Percentiles rank a stretch among this genome's conserved stretches.
phyloP scores from a whole-genome alignment of 2,797 vertebrate species.

The Oryzias sinensis region DNA sequence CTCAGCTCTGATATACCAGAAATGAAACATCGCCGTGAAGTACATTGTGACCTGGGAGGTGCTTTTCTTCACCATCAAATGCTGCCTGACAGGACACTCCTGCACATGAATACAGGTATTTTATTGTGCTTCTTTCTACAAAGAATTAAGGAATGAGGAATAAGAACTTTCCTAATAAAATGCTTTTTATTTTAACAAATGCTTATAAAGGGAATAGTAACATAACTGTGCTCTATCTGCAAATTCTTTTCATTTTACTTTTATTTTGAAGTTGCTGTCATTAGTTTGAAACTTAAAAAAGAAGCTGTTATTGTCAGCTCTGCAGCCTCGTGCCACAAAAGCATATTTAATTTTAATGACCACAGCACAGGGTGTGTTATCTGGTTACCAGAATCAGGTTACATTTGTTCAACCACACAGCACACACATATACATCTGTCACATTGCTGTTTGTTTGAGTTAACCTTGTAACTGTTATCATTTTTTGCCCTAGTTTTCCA shows the following conservation, averaged over 20 bases:
- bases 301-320: conserved; percentile 24
- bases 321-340: conserved; percentile 37
- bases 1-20: conserved; percentile 74
- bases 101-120: conserved; percentile 54
- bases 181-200: too few relatives aligned
- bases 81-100: conserved; percentile 8
- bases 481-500: too few relatives aligned
- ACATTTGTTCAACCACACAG: conserved; percentile 45
- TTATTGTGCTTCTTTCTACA: conserved; percentile 7
- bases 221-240: too few relatives aligned
- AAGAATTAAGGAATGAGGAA: not conserved
- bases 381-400: conserved; percentile 78
- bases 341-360: conserved; percentile 83
- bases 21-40: conserved; percentile 67
- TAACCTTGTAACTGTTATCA: too few relatives aligned
- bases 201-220: too few relatives aligned
- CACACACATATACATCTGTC: not conserved
- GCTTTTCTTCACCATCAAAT: conserved; percentile 14
- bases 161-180: too few relatives aligned
- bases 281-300: not conserved
- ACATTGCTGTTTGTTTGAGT: too few relatives aligned
- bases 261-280: not conserved
- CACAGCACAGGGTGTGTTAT: conserved; percentile 59
- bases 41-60: conserved; percentile 22
- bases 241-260: not conserved